Evolutionary conservation across 2,797 vertebrate genomes (phyloP), one percentile per base, ranked within the genome.

Genomic region (Champsocephalus gunnari): DNA sequence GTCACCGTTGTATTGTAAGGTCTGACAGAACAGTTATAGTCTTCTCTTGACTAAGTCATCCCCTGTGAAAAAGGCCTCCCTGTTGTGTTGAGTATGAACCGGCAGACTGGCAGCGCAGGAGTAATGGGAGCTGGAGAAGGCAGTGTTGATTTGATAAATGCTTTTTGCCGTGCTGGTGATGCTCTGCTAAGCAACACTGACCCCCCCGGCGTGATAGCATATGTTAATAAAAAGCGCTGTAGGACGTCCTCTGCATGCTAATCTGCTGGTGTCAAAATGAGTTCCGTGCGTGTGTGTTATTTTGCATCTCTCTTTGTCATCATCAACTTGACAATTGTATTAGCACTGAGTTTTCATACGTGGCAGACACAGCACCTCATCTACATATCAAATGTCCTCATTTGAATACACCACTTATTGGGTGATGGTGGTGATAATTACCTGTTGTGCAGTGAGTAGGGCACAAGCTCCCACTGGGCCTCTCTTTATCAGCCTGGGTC

Each of bases 221-320:
- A 88, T 89, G 86, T 88, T 92, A 92, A 93, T 94, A 89, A 92
- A 92, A 91, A 86, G 77, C 85, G 2, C 87, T 9, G 61, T 82
- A 71, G 80, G 89, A 87, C 2, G 70, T 84, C 80, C 74, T 81
- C 80, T 85, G 86, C 84, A 90, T 89, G 73, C 77, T 88, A 90
- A 92, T 92, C 64, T 81, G 78, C 86, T 70, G 47, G 49, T 78
- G 86, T 90, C 81, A 77, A 72, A 81, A 88, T 80, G 28, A 82
- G 78, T 88, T 66, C 64, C 56, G 28, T 67, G 54, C 17, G 1
- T 43, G 47, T 47, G 68, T 44, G 51, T 64, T 58, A 75, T 66
- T 62, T 24, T 43, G 62, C 60, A 71, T 87, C 32, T 69, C 59
- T 66, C n/a, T 53, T 14, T 71, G 47, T 72, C 72, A 44, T 61